Percentiles rank a stretch among this genome's conserved stretches.
Evolutionary conservation across 2,797 vertebrate genomes (phyloP).

Genomic region (Phrynocephalus guinanensis): DNA sequence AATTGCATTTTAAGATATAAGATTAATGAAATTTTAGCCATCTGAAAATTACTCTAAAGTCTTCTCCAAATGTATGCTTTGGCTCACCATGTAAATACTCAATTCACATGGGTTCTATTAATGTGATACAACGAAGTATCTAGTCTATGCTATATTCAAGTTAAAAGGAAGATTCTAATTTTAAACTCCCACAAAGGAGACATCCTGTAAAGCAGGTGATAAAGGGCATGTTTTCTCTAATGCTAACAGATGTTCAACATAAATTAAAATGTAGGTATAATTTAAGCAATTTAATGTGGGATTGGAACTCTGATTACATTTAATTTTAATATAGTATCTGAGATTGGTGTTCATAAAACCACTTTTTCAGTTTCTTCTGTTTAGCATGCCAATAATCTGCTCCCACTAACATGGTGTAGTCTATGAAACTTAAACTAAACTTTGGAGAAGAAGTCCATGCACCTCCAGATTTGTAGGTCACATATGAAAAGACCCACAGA

Average conservation of each 20-base stretch:
- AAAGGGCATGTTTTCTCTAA: background rate
- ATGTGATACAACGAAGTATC: background rate
- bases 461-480: background rate
- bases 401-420: background rate
- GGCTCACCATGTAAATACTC: background rate
- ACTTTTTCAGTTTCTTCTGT: background rate
- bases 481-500: too few species aligned
- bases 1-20: background rate
- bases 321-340: slow-evolving; percentile 32
- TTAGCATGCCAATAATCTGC: background rate
- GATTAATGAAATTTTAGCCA: slow-evolving; percentile 1
- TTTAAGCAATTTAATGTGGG: slow-evolving; percentile 39
- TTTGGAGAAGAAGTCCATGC: background rate
- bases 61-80: slow-evolving; percentile 1
- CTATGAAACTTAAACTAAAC: background rate
- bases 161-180: slow-evolving; percentile 17
- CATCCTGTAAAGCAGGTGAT: slow-evolving; percentile 6
- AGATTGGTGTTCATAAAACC: background rate
- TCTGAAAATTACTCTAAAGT: background rate
- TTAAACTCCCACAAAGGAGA: slow-evolving; percentile 7
- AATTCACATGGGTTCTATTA: background rate
- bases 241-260: slow-evolving; percentile 5
- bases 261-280: slow-evolving; percentile 18
- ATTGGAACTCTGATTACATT: background rate
- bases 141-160: background rate